These are phyloP conservation scores for Manis crassicaudata DNA, from an alignment of 2,797 vertebrate species.

Conservation along the genomic window DNA sequence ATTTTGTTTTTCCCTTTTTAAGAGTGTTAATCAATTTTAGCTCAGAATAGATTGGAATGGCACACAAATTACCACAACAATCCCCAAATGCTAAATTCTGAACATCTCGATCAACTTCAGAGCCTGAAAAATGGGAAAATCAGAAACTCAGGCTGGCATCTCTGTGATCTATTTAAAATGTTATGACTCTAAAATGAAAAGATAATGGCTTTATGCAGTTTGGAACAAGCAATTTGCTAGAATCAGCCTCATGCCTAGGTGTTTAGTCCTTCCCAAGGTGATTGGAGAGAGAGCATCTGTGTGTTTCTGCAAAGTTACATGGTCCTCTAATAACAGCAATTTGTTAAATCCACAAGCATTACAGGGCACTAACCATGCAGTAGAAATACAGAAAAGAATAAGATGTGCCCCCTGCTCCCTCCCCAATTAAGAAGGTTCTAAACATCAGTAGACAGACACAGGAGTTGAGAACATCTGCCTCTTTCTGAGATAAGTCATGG, in stretches of 20 bases:
- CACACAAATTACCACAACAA: constrained; percentile 75
- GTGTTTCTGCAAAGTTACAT: background rate
- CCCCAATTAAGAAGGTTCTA: background rate
- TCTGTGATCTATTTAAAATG: constrained; percentile 66
- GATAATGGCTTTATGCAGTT: constrained; percentile 65
- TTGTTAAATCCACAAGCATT: background rate
- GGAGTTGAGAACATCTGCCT: background rate
- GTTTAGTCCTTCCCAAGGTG: constrained; percentile 56
- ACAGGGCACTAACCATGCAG: background rate
- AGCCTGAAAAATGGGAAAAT: constrained; percentile 60
- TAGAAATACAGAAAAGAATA: background rate
- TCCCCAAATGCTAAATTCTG: constrained; percentile 73
- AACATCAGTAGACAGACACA: background rate
- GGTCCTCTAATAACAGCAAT: constrained; percentile 17
- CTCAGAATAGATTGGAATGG: constrained; percentile 77
- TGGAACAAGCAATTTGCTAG: background rate
- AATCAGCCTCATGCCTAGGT: constrained; percentile 7
- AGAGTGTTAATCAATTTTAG: constrained; percentile 80
- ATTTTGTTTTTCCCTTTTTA: constrained; percentile 80
- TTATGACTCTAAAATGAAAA: constrained; percentile 67
- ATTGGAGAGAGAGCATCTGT: background rate
- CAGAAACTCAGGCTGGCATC: constrained; percentile 47
- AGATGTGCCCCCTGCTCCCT: accelerated
- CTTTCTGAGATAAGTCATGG: background rate
- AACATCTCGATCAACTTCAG: constrained; percentile 65